Base-by-base conservation (phyloP, 1,140 invertebrate genomes). In the Bicyclus anynana region DNA sequence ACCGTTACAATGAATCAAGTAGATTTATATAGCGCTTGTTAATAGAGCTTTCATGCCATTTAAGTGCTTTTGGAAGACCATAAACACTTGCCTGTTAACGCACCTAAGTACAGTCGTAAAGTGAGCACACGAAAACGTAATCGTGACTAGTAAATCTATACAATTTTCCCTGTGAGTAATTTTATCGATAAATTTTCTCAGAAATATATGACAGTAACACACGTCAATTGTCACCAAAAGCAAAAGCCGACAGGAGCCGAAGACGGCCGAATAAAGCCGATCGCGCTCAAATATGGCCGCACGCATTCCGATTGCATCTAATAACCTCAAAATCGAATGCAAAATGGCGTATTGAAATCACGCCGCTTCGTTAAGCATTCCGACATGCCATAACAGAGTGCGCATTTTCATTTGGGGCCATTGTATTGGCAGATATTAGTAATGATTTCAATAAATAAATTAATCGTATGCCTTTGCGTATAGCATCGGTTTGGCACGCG, bases 371-470 rank as follows among this genome's bases (percentile, higher is more conserved):
- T 82, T 87, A 82, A 79, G 71, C 81, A 87, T 87, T 87, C 81
- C 81, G 65, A 82, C 84, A 80, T 81, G 81, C 84, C 80, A 81
- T 87, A 87, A 76, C 71, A 73, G 81, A 60, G 68, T 79, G 77
- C 84, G 80, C 84, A 84, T 87, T 87, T 87, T 87, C 84, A 87
- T 87, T 87, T 84, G 79, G 79, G 70, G 74, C 84, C 77, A 87
- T 87, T 87, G 84, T 87, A 73, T 87, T 78, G 73, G 72, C 75
- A 78, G 84, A 84, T 87, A 84, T 84, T 84, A 87, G 84, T 87
- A 84, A 77, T 82, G 84, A 87, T 87, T 87, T 87, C 78, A 84
- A 84, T 87, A 87, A 84, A 87, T 87, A 84, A 84, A 87, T 87
- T 87, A 87, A 83, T 82, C 73, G 83, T 82, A 80, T 84, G 73